These are phyloP conservation scores for Synergus laeviventris DNA, from an alignment of 2,888 invertebrate genomes.

Conservation along the genomic window DNA sequence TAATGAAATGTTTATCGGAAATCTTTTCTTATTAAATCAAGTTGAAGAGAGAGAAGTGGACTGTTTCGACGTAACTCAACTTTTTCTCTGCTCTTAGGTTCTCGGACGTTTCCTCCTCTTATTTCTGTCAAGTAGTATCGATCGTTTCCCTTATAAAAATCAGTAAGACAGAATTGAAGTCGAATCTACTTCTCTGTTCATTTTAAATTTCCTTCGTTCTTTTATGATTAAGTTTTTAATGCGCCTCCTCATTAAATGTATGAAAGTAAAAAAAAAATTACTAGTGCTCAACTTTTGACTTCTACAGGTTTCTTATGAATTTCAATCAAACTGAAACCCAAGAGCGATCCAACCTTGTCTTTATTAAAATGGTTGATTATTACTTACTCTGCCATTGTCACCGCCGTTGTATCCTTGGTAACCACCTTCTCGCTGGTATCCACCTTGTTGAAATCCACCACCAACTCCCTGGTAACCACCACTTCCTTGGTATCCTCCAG, in stretches of 20 bases:
- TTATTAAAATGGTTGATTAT: background rate
- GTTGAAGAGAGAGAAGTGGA: background rate
- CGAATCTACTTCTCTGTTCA: background rate
- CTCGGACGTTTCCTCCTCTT: background rate
- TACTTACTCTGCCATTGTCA: slow-evolving; percentile 64
- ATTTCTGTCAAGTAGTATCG: background rate
- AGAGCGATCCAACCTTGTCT: background rate
- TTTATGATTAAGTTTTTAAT: background rate
- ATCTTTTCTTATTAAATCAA: background rate
- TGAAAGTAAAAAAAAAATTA: background rate
- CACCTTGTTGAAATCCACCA: slow-evolving; percentile 43
- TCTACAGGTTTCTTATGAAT: no score
- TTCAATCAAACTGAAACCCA: no score
- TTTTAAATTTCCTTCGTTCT: background rate
- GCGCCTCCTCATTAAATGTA: background rate
- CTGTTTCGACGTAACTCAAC: background rate
- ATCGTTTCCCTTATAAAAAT: background rate
- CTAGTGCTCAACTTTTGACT: no score
- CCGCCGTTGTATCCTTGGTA: slow-evolving; percentile 55
- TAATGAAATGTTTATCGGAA: background rate
- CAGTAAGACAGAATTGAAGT: background rate
- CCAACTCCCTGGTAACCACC: slow-evolving; percentile 43
- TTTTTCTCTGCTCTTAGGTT: background rate
- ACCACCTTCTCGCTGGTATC: slow-evolving; percentile 47
- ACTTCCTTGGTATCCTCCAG: slow-evolving; percentile 36